Evolutionary conservation across 2,888 invertebrate species (phyloP).

Genomic region (Ctena decussata): DNA sequence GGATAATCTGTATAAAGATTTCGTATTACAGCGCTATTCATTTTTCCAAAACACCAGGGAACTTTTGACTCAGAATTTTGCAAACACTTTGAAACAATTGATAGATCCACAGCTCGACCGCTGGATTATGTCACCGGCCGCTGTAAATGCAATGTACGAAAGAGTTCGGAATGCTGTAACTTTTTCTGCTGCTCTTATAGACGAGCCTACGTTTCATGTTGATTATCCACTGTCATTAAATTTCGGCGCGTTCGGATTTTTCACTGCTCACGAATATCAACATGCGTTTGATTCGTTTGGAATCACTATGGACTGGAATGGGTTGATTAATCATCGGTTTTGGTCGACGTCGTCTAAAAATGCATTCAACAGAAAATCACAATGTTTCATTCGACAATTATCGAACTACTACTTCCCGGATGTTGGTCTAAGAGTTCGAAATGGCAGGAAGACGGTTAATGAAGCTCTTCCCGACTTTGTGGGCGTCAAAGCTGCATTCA

Average conservation of each 20-base stretch:
- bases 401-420: slow-evolving; percentile 7
- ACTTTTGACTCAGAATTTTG: neutral
- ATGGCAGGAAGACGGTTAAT: no score
- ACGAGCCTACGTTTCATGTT: neutral
- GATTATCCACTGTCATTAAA: neutral
- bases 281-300: slow-evolving; percentile 13
- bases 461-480: neutral
- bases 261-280: slow-evolving; percentile 14
- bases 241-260: slow-evolving; percentile 12
- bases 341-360: neutral
- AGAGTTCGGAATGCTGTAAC: neutral
- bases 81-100: neutral
- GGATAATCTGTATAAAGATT: neutral
- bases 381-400: neutral
- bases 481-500: neutral
- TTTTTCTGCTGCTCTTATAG: neutral
- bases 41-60: slow-evolving; percentile 9
- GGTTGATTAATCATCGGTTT: neutral
- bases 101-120: neutral
- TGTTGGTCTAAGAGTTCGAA: neutral
- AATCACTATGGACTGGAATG: slow-evolving; percentile 14
- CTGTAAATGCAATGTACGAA: neutral
- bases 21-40: neutral
- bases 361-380: neutral
- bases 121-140: neutral